phyloP scores from a whole-genome alignment of 92 coral and sea anemone genomes.

The Zoanthus sansibaricus region DNA sequence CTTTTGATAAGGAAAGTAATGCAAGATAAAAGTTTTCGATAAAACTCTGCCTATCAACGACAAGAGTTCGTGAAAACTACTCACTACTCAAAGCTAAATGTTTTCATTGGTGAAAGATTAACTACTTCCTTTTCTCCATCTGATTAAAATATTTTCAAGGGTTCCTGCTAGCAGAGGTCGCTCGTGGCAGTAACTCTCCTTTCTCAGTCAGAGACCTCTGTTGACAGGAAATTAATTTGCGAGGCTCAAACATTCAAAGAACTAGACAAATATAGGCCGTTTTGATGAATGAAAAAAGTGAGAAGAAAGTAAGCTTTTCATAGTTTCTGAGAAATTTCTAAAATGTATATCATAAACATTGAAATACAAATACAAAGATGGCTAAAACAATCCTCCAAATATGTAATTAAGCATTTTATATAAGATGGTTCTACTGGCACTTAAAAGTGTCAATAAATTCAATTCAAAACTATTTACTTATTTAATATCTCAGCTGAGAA shows the following conservation, averaged over 20 bases:
- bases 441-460: neutral
- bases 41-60: neutral
- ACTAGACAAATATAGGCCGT: neutral
- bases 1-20: conserved; percentile 13
- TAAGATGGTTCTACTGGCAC: neutral
- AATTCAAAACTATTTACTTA: neutral
- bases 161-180: too few relatives aligned
- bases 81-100: neutral
- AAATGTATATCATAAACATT: neutral
- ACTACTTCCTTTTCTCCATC: too few relatives aligned
- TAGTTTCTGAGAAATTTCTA: neutral
- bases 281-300: neutral
- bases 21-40: neutral
- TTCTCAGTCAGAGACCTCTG: too few relatives aligned
- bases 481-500: neutral
- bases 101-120: too few relatives aligned
- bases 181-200: too few relatives aligned
- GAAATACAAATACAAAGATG: neutral
- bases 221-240: too few relatives aligned
- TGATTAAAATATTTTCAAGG: too few relatives aligned
- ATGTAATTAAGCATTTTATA: neutral
- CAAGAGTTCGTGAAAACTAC: too few relatives aligned
- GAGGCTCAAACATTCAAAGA: neutral
- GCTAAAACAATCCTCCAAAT: neutral
- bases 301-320: neutral